phyloP scores from a whole-genome alignment of 2,113 vertebrate species.

The Mellivora capensis region DNA sequence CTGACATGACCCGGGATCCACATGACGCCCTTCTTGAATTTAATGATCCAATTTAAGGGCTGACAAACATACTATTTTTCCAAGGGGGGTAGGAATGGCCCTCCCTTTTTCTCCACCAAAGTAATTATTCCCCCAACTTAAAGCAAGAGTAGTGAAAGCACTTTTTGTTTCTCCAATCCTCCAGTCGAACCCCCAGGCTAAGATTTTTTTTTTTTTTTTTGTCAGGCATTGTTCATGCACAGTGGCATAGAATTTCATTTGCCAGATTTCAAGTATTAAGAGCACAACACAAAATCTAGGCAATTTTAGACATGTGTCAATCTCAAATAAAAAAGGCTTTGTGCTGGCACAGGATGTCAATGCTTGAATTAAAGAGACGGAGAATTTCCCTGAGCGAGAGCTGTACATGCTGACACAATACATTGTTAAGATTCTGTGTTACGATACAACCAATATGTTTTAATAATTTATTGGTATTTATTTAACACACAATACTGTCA shows the following conservation, averaged over 20 bases:
- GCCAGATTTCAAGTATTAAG: conserved; percentile 60
- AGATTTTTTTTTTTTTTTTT: neutral
- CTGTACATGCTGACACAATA: conserved; percentile 51
- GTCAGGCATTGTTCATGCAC: conserved; percentile 67
- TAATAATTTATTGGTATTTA: conserved; percentile 77
- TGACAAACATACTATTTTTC: conserved; percentile 51
- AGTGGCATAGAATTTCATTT: conserved; percentile 70
- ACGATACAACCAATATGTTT: conserved; percentile 73
- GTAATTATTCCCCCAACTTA: conserved; percentile 63
- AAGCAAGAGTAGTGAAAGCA: conserved; percentile 50
- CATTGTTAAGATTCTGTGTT: conserved; percentile 71
- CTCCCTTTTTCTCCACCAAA: conserved; percentile 23
- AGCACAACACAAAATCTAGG: conserved; percentile 72
- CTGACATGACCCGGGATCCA: neutral
- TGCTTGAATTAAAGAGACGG: conserved; percentile 38
- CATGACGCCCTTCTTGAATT: neutral
- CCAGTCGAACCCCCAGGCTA: conserved; percentile 69
- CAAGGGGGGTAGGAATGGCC: neutral
- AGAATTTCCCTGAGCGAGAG: conserved; percentile 41
- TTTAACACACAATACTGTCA: conserved; percentile 69
- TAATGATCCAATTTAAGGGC: conserved; percentile 47
- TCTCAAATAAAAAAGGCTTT: conserved; percentile 71
- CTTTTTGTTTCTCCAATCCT: conserved; percentile 60
- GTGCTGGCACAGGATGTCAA: conserved; percentile 57
- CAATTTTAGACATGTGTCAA: conserved; percentile 75